Evolutionary conservation across 2,888 invertebrate genomes (phyloP), one percentile per base, ranked within the genome.

Genomic region (Coenonympha glycerion): DNA sequence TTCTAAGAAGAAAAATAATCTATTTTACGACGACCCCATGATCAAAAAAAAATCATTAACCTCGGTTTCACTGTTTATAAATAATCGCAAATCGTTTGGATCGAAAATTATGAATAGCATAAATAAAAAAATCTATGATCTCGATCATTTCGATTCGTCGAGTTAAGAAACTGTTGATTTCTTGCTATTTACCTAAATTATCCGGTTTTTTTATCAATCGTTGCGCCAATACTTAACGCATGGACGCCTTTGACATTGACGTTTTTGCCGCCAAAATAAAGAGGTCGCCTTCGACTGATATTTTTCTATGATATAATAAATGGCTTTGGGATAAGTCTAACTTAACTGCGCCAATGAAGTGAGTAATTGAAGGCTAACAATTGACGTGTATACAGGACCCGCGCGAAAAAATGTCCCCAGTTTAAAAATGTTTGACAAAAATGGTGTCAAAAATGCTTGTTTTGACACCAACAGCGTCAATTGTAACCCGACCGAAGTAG

Each of bases 111-210:
- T 62, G 57, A 62, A 64, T 63, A 69, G 63, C 63, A 59, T 61
- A 62, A 58, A 57, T 55, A 61, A 64, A 63, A 62, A 68, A 62
- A 66, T 19, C 15, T 60, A 68, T 64, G 61, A 67, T 65, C 61
- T 62, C 63, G 58, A 62, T 56, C 50, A 49, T 50, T 56, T 65
- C 66, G 61, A 63, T 61, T 65, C 52, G 57, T 47, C 54, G 51
- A 60, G 67, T 82, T 75, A 79, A 70, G 82, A 75, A 83, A 83
- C 65, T 69, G 63, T 69, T 75, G 87, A 84, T 86, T 86, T 86
- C 82, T 76, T 82, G 85, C 78, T 80, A 75, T 84, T 86, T 86
- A 84, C 77, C 74, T 61, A 82, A 77, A 85, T 86, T 84, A 81
- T 71, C 76, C 73, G 80, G 70, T 76, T 86, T 84, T 81, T 85